Base-by-base conservation (phyloP, 2,797 vertebrate genomes). In the Bufotes viridis region DNA sequence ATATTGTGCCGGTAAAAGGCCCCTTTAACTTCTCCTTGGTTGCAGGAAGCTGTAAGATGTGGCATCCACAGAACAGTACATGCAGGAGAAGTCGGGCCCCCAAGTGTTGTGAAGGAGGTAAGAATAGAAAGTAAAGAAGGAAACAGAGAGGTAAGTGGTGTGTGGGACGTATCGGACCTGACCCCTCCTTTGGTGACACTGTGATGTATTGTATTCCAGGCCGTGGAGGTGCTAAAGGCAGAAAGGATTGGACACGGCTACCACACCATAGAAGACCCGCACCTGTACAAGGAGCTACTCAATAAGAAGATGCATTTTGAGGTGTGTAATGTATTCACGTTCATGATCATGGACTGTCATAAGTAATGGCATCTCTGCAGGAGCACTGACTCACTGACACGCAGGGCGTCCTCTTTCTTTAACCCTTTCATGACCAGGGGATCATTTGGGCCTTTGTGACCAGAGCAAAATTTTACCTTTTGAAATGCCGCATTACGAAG, bases 241-340 rank as follows among this genome's bases (percentile, higher is more conserved):
- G 97, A 99, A 90, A 94, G 98, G 0, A 91, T 99, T 53, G 98
- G 98, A 18, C 98, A 99, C 0, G 98, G 98, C 20, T 99, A 99
- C 93, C 95, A 94, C 22, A 96, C 97, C 0, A 58, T 97, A 90
- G 92, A 98, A 24, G 97, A 99, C 57, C 82, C 89, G 0, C 82
- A 0, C 2, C 94, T 99, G 63, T 99, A 99, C 90, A 80, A 87
- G 63, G 91, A 93, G 55, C 95, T 99, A 78, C 93, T 95, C 81
- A 63, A 87, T 76, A 85, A 91, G 61, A 95, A 97, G 24, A 98
- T 98, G 95, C 98, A 99, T 94, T 99, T 99, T 87, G 98, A 99
- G 97, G 98, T 98, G 85, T 51, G 85, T 61, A 10, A 26, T 84
- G 34, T 60, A 57, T 7, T 78, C 17, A 78, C 24, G 15, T 26